Conservation (phyloP, 2,888 invertebrate species). For the Clostera curtula region DNA sequence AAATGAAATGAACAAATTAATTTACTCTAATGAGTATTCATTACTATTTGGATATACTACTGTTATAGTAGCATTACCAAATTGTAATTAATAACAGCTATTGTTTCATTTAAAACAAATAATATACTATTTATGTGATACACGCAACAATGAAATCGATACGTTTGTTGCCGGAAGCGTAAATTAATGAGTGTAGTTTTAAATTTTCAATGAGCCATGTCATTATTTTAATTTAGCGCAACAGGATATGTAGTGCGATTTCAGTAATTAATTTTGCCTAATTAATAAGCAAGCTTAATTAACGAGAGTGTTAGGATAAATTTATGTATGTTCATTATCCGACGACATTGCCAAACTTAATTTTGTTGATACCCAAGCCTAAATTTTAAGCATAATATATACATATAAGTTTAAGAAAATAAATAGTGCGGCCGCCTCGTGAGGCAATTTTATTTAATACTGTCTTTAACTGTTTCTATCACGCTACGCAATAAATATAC, state of each 20-base stretch:
- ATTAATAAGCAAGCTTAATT: slow-evolving; percentile 55
- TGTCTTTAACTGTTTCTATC: too few species aligned
- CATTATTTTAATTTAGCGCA: slow-evolving; percentile 24
- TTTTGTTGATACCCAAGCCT: slow-evolving; percentile 2
- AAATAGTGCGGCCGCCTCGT: too few species aligned
- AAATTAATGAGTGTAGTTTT: slow-evolving; percentile 19
- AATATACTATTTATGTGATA: neutral
- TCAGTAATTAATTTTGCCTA: slow-evolving; percentile 60
- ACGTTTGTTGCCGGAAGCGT: slow-evolving; percentile 6
- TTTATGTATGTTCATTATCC: slow-evolving; percentile 52
- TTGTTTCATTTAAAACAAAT: too few species aligned
- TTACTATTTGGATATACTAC: too few species aligned
- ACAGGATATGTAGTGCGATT: slow-evolving; percentile 37
- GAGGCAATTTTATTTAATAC: too few species aligned
- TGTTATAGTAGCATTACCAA: too few species aligned
- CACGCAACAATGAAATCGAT: slow-evolving; percentile 4
- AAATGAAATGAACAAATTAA: too few species aligned
- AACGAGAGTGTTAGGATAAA: slow-evolving; percentile 56
- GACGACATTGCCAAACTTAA: slow-evolving; percentile 3
- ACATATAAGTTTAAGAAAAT: too few species aligned
- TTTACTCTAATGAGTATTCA: too few species aligned
- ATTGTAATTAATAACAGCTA: too few species aligned
- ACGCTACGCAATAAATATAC: too few species aligned
- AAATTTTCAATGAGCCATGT: slow-evolving; percentile 24
- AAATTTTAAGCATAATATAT: too few species aligned